Base-by-base conservation (phyloP, 2,888 invertebrate genomes). In the Arge pagana region DNA sequence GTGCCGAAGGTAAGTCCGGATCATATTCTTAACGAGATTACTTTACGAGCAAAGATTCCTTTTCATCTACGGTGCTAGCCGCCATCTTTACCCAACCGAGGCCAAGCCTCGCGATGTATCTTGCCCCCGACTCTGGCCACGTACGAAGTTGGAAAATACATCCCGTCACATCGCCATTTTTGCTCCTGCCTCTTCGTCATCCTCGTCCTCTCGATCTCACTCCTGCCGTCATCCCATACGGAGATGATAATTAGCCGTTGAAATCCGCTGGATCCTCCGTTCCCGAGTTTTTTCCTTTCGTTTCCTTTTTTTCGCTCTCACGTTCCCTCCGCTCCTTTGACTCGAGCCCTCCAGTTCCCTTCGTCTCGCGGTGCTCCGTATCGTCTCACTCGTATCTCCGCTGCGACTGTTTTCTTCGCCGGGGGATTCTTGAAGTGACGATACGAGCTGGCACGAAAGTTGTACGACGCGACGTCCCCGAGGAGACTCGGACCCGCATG, bases 1-100 rank as follows among this genome's bases (percentile, higher is more conserved):
- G 64, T 64, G 63, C 67, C 66, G 68, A 70, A 70, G 64, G 70
- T 65, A 67, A 68, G 67, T 64, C 70, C 72, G 71, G 73, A 73
- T 75, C 74, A 74, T 73, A 74, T 75, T 74, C 74, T 75, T 75
- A 74, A 73, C 72, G 70, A 74, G 73, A 72, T 68, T 71, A 70
- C 65, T 75, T 74, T 75, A 74, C 67, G 72, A 66, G 59, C 60
- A 61, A 64, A 65, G 66, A 59, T n/a, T 59, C 68, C 66, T 74
- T 74, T 75, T n/a, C n/a, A 75, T 74, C 74, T 73, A 73, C 62
- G 70, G 68, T 64, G 66, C 64, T 66, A 71, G 67, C 66, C n/a
- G 36, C 10, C 33, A 33, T 18, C 33, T 45, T 70, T 72, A 74
- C 72, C 71, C 71, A 68, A 71, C 65, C 63, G 62, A 60, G 30